Evolutionary conservation across 2,113 vertebrate genomes (phyloP).

Genomic region (Glaucomys volans): DNA sequence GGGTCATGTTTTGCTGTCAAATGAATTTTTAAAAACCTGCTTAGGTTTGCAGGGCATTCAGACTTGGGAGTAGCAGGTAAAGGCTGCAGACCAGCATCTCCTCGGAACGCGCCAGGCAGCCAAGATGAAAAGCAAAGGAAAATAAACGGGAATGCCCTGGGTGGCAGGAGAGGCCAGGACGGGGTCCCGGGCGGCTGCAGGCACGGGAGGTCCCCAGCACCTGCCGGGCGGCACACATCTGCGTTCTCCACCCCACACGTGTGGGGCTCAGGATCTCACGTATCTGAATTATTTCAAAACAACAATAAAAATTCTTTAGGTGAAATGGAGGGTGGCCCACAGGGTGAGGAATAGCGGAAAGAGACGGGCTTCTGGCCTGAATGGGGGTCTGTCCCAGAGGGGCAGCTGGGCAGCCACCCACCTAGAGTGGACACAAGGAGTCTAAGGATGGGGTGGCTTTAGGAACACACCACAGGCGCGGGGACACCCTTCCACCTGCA

Average conservation of each 20-base stretch:
- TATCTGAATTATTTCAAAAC: neutral
- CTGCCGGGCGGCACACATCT: fast-evolving
- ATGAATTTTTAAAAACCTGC: neutral
- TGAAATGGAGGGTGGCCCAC: fast-evolving
- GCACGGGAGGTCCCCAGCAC: fast-evolving
- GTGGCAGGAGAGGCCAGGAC: neutral
- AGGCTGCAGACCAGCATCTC: neutral
- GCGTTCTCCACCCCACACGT: fast-evolving
- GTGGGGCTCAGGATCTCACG: fast-evolving
- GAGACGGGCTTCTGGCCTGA: neutral
- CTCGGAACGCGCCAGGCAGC: fast-evolving
- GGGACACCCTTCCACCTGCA: too few species aligned
- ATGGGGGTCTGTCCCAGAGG: neutral
- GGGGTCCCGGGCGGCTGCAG: fast-evolving
- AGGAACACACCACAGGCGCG: fast-evolving
- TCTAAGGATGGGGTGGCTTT: too few species aligned
- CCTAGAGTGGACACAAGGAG: neutral
- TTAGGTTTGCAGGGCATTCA: neutral
- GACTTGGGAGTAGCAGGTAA: neutral
- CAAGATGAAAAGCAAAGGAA: neutral
- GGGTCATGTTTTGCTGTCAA: neutral
- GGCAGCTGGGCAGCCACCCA: neutral
- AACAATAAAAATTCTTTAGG: neutral
- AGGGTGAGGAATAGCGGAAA: fast-evolving
- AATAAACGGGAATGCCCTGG: neutral